Conservation (phyloP, 2,797 vertebrate species). For the Falco cherrug region DNA sequence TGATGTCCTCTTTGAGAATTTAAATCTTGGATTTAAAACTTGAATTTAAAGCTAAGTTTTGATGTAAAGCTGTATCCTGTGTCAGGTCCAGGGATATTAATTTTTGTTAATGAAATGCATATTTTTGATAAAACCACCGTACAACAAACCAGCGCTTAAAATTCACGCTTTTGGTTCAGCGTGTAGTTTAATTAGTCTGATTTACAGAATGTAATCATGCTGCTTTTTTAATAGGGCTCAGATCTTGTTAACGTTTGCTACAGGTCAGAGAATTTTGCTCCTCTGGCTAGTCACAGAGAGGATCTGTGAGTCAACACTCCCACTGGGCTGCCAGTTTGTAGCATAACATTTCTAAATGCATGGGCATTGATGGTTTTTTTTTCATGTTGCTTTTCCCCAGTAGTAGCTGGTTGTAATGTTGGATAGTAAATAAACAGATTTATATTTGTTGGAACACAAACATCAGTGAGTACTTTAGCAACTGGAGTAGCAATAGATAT, state of each 20-base stretch:
- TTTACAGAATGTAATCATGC: neutral
- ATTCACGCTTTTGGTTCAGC: neutral
- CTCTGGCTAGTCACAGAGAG: neutral
- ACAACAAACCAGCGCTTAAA: neutral
- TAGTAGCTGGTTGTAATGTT: neutral
- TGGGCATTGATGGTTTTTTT: neutral
- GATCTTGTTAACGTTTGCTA: neutral
- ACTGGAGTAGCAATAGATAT: slow-evolving; percentile 24
- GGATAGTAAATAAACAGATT: slow-evolving; percentile 20
- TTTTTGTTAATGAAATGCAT: neutral
- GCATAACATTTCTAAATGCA: neutral
- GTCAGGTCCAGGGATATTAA: neutral
- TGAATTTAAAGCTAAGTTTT: neutral
- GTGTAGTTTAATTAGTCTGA: neutral
- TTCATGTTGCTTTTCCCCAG: neutral
- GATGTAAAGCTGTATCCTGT: neutral
- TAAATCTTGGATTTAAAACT: neutral
- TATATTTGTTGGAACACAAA: slow-evolving; percentile 53
- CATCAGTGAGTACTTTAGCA: slow-evolving; percentile 24
- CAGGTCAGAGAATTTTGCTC: neutral
- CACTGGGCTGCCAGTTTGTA: neutral
- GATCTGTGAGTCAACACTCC: neutral
- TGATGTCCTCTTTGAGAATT: neutral
- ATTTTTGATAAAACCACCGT: neutral
- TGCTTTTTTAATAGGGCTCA: neutral